A percentile compares a stretch with the other conserved stretches of the same genome.
These are phyloP conservation scores for Chironomus tentans DNA, from an alignment of 2,888 invertebrate species.

Conservation along the genomic window DNA sequence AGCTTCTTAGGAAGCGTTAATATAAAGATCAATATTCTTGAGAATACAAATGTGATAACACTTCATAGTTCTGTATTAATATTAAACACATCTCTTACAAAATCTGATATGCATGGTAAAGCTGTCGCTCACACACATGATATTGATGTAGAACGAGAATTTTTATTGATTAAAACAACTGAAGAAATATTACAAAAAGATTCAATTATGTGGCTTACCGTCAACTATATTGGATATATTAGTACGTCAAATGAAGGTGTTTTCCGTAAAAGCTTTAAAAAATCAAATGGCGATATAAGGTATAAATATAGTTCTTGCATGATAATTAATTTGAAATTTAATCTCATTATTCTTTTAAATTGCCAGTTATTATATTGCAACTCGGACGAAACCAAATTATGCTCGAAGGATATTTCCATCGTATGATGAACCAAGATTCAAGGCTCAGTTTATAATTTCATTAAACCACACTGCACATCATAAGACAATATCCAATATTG, in stretches of 20 bases:
- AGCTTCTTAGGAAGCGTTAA: neutral
- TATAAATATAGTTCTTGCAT: neutral
- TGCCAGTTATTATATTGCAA: conserved; percentile 5
- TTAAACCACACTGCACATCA: neutral
- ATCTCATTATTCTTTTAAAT: neutral
- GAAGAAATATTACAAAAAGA: neutral
- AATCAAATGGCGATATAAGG: neutral
- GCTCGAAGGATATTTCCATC: neutral
- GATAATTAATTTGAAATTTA: neutral
- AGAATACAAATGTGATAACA: conserved; percentile 3
- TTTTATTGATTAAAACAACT: neutral
- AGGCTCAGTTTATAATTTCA: neutral
- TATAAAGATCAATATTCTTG: neutral
- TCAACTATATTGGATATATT: neutral
- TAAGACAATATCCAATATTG: neutral
- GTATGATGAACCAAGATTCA: conserved; percentile 19
- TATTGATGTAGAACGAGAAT: neutral
- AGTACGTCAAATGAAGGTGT: neutral
- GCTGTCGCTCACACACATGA: neutral
- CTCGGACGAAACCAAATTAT: conserved; percentile 17
- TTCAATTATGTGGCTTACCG: neutral
- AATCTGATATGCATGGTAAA: neutral
- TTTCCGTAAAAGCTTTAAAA: neutral
- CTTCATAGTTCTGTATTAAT: conserved; percentile 5
- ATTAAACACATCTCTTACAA: neutral